These are phyloP conservation scores for Apodemia duryi DNA, from an alignment of 2,888 invertebrate genomes.

Conservation along the genomic window DNA sequence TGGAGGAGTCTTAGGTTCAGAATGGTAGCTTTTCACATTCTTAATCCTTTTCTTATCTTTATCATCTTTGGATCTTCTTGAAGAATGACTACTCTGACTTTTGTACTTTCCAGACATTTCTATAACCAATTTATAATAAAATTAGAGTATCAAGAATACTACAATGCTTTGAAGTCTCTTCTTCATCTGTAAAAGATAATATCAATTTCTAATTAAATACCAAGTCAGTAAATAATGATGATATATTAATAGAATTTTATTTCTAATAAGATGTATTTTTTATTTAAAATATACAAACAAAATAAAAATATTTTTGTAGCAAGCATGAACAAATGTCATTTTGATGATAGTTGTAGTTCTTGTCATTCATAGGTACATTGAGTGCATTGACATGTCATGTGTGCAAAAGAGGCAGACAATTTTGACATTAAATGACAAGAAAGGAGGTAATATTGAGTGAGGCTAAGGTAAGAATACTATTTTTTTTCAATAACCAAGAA, in stretches of 20 bases:
- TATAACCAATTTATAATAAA: slow-evolving; percentile 28
- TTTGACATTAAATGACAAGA: neutral
- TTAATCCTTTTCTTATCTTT: slow-evolving; percentile 39
- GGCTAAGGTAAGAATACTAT: neutral
- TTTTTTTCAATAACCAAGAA: no score
- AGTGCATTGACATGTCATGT: slow-evolving; percentile 4
- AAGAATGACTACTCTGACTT: slow-evolving; percentile 42
- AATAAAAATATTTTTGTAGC: slow-evolving; percentile 35
- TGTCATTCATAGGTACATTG: slow-evolving; percentile 7
- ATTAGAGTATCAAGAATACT: slow-evolving; percentile 32
- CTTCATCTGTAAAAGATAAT: slow-evolving; percentile 53
- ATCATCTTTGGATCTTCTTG: slow-evolving; percentile 42
- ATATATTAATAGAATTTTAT: slow-evolving; percentile 14
- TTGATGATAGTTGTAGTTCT: slow-evolving; percentile 44
- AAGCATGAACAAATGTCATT: slow-evolving; percentile 33
- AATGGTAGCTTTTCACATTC: slow-evolving; percentile 31
- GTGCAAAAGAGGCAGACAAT: neutral
- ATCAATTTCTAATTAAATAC: slow-evolving; percentile 30
- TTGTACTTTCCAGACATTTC: slow-evolving; percentile 49
- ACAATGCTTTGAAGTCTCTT: slow-evolving; percentile 20
- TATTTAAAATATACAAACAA: slow-evolving; percentile 31
- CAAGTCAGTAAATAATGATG: neutral
- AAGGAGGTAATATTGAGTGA: neutral
- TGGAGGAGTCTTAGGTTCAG: slow-evolving; percentile 62
- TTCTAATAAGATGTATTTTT: slow-evolving; percentile 3